Base-by-base conservation (phyloP, 2,888 invertebrate genomes). In the Orgyia antiqua region DNA sequence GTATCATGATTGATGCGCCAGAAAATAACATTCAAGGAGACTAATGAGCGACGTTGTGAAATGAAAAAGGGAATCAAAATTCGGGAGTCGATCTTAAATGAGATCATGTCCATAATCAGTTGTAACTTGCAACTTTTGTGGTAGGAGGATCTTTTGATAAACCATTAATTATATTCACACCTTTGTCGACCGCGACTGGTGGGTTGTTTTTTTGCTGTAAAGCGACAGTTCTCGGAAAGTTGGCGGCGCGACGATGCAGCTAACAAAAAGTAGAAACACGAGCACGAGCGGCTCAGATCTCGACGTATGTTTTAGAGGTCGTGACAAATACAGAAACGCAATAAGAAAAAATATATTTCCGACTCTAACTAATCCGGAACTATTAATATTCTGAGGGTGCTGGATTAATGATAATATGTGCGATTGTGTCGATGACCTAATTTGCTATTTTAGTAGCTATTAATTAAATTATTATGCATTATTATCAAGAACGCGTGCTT, bases 131-230 rank as follows among this genome's bases (percentile, higher is more conserved):
- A 46, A 50, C 42, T 55, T 60, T 45, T 46, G 59, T 45, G 45
- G 62, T 45, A 60, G 68, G 68, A 73, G 74, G 74, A 39, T 48
- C 65, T 65, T 79, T 82, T 82, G 79, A 80, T 74, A 66, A 52
- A 64, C 69, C 74, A 82, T 84, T 76, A 77, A 82, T 84, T 83
- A 80, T 68, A 77, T 83, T 84, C 79, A 84, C 84, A 83, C 84
- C 83, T 83, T 63, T 49, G 68, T 55, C 58, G 65, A 63, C 65
- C 63, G 58, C 63, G 47, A 45, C 56, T 46, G 54, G 49, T 49
- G 44, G 48, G 51, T 52, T 41, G 53, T 56, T 48, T 48, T 50
- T 58, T 72, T 68, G 67, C 52, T 52, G 36, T 46, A 56, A 55
- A 51, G 62, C 61, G 73, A 70, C 74, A 69, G 53, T 83, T 83